phyloP scores from a whole-genome alignment of 1,140 invertebrate genomes.

The Hyles euphorbiae region DNA sequence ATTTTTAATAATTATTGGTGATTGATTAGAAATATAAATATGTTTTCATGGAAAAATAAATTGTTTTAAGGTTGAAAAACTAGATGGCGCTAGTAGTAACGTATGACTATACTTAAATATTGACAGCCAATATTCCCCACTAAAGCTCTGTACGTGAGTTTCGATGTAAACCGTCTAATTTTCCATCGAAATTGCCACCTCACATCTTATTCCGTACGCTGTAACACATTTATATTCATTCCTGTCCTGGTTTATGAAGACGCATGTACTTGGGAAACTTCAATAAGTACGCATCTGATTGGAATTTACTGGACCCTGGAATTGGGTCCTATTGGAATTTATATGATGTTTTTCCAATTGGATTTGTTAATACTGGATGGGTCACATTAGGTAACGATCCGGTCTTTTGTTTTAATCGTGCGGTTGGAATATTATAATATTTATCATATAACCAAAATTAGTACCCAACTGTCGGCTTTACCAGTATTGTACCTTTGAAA shows the following conservation, averaged over 20 bases:
- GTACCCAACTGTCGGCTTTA: too few species aligned
- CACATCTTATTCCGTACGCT: constrained; percentile 60
- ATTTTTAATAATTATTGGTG: neutral
- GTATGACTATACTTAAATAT: neutral
- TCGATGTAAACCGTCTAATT: constrained; percentile 63
- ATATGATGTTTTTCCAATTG: constrained; percentile 15
- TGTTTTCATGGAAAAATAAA: neutral
- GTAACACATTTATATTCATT: constrained; percentile 65
- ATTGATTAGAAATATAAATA: neutral
- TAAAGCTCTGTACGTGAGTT: constrained; percentile 57
- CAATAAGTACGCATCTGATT: constrained; percentile 37
- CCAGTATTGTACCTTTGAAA: too few species aligned
- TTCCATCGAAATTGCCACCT: constrained; percentile 62
- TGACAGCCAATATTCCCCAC: constrained; percentile 23
- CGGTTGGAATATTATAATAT: too few species aligned
- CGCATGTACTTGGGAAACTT: constrained; percentile 39
- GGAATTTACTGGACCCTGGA: constrained; percentile 28
- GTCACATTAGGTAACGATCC: too few species aligned
- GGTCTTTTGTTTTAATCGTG: too few species aligned
- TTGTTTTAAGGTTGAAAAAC: constrained; percentile 6
- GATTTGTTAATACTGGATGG: neutral
- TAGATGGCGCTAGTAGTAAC: constrained; percentile 44
- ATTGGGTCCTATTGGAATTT: constrained; percentile 18
- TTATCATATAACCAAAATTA: too few species aligned
- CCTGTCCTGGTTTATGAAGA: constrained; percentile 53